Percentiles rank a stretch among this genome's conserved stretches.
phyloP scores from a whole-genome alignment of 2,113 vertebrate species.

The Xyrauchen texanus region DNA sequence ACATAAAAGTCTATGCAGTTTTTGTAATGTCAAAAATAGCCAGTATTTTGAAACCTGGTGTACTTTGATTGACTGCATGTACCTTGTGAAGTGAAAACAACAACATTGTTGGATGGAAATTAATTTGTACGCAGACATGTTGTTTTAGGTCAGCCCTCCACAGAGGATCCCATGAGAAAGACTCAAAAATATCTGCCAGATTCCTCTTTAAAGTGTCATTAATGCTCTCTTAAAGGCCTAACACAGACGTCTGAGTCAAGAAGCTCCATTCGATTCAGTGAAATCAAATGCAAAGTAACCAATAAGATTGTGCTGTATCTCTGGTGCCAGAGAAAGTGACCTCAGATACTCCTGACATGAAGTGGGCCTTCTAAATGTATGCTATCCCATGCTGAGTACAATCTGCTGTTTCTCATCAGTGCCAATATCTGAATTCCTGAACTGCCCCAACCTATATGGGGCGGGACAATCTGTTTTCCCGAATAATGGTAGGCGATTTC shows the following conservation, averaged over 20 bases:
- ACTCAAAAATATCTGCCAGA: constrained; percentile 51
- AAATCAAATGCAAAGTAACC: neutral
- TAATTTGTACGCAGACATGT: constrained; percentile 54
- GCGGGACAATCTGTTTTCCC: too few species aligned
- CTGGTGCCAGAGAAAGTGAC: neutral
- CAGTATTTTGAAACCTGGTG: too few species aligned
- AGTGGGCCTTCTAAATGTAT: neutral
- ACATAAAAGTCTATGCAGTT: too few species aligned
- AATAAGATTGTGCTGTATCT: too few species aligned
- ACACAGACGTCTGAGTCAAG: too few species aligned
- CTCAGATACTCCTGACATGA: neutral
- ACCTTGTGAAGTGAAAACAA: too few species aligned
- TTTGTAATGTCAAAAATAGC: too few species aligned
- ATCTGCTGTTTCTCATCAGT: neutral
- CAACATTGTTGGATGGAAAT: constrained; percentile 50
- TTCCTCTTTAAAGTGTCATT: too few species aligned
- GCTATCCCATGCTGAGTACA: neutral
- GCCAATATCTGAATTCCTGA: neutral
- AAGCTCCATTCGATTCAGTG: neutral
- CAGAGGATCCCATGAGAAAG: constrained; percentile 59
- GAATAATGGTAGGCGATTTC: too few species aligned
- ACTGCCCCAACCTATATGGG: too few species aligned
- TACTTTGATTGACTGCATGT: too few species aligned
- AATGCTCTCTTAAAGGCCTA: too few species aligned
- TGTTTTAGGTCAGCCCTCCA: constrained; percentile 16